phyloP scores from a whole-genome alignment of 2,113 vertebrate genomes.

The Cyanoderma ruficeps region DNA sequence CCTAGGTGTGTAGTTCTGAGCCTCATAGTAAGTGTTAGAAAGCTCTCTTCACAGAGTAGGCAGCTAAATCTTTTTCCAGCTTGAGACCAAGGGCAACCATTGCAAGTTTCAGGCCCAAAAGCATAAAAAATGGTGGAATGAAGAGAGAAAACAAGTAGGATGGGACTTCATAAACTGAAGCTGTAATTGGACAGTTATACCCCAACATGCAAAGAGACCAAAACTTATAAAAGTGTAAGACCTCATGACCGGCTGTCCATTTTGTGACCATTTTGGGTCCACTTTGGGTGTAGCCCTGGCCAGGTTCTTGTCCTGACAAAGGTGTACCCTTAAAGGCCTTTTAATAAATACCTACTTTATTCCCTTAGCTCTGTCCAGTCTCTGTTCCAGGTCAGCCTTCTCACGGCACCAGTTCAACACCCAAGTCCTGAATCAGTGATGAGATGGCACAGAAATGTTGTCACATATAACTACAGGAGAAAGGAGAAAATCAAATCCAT shows the following conservation, averaged over 20 bases:
- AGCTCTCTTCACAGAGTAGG: neutral
- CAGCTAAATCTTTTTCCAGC: neutral
- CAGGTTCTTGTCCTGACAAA: neutral
- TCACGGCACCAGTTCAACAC: neutral
- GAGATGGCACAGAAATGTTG: neutral
- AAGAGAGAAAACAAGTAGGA: neutral
- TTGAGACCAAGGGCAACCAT: neutral
- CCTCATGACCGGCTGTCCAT: neutral
- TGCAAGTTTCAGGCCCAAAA: neutral
- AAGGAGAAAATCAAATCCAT: neutral
- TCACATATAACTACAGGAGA: neutral
- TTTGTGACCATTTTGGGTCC: neutral
- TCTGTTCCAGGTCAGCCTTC: neutral
- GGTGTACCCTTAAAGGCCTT: neutral
- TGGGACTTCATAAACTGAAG: neutral
- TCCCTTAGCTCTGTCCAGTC: neutral
- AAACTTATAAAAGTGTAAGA: neutral
- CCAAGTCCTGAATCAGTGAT: too few relatives aligned
- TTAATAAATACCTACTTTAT: neutral
- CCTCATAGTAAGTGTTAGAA: neutral
- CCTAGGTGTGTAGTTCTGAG: neutral
- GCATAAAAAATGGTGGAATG: neutral
- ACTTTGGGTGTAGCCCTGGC: neutral
- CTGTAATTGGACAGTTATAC: neutral
- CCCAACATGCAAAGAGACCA: neutral